Percentiles rank a stretch among this genome's conserved stretches.
phyloP scores from a whole-genome alignment of 2,797 vertebrate species.

The Bradypodion pumilum region DNA sequence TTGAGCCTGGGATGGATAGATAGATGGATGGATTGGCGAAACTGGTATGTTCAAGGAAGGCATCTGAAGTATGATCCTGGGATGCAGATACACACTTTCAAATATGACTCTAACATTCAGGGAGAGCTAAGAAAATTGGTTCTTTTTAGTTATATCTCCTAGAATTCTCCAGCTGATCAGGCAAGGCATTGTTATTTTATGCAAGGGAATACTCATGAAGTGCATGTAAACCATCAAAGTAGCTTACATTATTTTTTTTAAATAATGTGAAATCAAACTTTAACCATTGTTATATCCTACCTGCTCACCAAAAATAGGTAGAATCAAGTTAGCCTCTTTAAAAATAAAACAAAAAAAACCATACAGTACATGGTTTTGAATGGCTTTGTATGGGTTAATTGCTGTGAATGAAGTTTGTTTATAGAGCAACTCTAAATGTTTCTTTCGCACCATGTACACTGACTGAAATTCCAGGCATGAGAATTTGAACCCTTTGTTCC shows the following conservation, averaged over 20 bases:
- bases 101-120: too few species aligned
- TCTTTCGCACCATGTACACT: neutral
- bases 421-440: neutral
- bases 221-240: neutral
- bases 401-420: neutral
- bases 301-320: neutral
- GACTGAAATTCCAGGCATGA: neutral
- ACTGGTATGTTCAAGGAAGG: neutral
- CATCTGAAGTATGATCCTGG: neutral
- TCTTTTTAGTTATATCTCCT: too few species aligned
- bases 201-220: neutral
- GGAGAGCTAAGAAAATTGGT: too few species aligned
- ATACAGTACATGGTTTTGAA: too few species aligned
- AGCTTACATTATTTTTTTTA: neutral
- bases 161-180: too few species aligned
- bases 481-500: slow-evolving; percentile 47
- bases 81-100: neutral
- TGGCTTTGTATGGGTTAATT: neutral
- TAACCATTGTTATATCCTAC: neutral
- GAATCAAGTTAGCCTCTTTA: neutral
- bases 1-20: neutral
- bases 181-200: neutral
- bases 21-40: neutral
- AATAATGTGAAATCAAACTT: neutral
- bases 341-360: neutral